These are phyloP conservation scores for Percina caprodes DNA, from an alignment of 2,113 vertebrate species.

Conservation along the genomic window DNA sequence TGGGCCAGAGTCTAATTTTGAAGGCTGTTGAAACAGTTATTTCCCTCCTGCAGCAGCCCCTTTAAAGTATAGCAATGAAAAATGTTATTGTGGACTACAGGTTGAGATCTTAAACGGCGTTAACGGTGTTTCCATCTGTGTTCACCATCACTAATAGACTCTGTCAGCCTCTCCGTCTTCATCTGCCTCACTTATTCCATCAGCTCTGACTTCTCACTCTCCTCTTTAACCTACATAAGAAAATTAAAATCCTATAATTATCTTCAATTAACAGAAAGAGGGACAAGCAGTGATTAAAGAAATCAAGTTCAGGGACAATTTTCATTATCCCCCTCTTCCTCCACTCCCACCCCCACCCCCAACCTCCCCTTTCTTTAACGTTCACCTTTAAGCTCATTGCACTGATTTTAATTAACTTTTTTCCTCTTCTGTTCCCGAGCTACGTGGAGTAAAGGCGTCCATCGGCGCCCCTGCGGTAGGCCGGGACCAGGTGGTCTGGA, in stretches of 20 bases:
- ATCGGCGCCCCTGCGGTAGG: accelerated
- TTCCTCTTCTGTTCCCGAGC: slow-evolving; percentile 35
- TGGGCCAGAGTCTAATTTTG: neutral
- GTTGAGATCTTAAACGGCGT: too few relatives aligned
- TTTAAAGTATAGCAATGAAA: neutral
- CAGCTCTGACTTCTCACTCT: slow-evolving; percentile 77
- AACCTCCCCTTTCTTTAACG: slow-evolving; percentile 64
- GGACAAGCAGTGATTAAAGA: slow-evolving; percentile 87
- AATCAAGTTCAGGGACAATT: slow-evolving; percentile 83
- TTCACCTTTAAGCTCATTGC: slow-evolving; percentile 82
- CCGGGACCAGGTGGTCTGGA: neutral
- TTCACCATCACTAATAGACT: slow-evolving; percentile 49
- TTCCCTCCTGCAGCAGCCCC: neutral
- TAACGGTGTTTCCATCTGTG: neutral
- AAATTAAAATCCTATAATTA: slow-evolving; percentile 91
- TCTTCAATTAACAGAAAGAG: slow-evolving; percentile 87
- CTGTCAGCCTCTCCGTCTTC: slow-evolving; percentile 66
- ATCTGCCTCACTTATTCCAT: slow-evolving; percentile 70
- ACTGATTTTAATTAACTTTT: slow-evolving; percentile 83
- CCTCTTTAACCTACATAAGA: slow-evolving; percentile 87
- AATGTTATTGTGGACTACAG: neutral
- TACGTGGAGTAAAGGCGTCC: neutral
- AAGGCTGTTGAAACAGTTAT: accelerated
- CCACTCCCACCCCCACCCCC: neutral
- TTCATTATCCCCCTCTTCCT: slow-evolving; percentile 75